Evolutionary conservation across 2,797 vertebrate species (phyloP).

Genomic region (Coracias cyanogaster): DNA sequence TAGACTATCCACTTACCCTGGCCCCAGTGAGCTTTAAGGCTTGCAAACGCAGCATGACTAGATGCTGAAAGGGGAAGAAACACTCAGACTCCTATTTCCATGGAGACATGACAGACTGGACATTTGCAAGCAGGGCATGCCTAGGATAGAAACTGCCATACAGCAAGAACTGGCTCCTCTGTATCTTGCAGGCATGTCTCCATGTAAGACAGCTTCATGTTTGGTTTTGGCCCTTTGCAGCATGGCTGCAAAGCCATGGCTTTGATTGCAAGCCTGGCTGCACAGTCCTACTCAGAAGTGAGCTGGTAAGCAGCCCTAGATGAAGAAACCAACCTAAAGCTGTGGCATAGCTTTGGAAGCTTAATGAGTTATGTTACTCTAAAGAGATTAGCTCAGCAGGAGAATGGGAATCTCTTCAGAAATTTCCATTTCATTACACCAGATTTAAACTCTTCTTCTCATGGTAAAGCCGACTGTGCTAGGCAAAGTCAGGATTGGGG

Average conservation of each 20-base stretch:
- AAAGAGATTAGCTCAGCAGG: not conserved
- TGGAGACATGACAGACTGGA: not conserved
- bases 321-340: not conserved
- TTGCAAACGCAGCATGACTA: not conserved
- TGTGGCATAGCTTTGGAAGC: not conserved
- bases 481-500: not conserved
- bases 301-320: not conserved
- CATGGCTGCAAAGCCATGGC: not conserved
- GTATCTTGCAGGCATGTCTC: not conserved
- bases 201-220: not conserved
- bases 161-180: not conserved
- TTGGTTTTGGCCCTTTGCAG: not conserved
- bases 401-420: not conserved
- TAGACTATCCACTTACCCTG: not conserved
- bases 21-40: not conserved
- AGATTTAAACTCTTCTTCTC: not conserved
- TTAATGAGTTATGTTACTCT: not conserved
- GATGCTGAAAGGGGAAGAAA: not conserved
- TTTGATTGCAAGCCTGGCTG: not conserved
- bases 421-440: not conserved
- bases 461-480: rapidly evolving
- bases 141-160: not conserved
- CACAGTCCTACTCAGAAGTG: not conserved
- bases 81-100: not conserved
- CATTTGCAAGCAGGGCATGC: not conserved